A percentile compares a stretch with the other conserved stretches of the same genome.
These are phyloP conservation scores for Tachysurus fulvidraco DNA, from an alignment of 2,113 vertebrate genomes.

Conservation along the genomic window DNA sequence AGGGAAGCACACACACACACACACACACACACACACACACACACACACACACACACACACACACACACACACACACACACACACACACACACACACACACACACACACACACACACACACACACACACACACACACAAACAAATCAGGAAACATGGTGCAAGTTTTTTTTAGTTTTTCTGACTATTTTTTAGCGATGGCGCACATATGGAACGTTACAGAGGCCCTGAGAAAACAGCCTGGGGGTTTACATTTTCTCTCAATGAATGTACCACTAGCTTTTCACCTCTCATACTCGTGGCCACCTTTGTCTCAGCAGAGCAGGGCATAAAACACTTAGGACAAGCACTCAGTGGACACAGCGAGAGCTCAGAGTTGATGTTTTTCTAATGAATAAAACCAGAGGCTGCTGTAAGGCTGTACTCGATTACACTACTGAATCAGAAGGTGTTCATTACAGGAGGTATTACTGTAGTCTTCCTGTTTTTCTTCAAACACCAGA, in stretches of 20 bases:
- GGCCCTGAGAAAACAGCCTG: constrained; percentile 36
- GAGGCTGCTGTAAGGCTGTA: constrained; percentile 5
- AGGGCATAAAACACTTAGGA: constrained; percentile 62
- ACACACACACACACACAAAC: constrained; percentile 40
- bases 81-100: constrained; percentile 39
- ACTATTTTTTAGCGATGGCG: constrained; percentile 58
- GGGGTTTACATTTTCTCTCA: constrained; percentile 63
- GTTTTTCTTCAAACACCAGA: constrained; percentile 10
- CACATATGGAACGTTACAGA: constrained; percentile 63
- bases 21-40: constrained; percentile 41
- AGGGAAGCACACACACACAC: constrained; percentile 45
- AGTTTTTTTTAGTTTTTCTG: constrained; percentile 5
- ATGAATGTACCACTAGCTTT: constrained; percentile 62
- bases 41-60: too few relatives aligned
- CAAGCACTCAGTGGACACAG: constrained; percentile 50
- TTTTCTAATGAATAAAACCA: neutral
- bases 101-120: constrained; percentile 40
- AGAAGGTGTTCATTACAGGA: neutral
- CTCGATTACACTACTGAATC: constrained; percentile 26
- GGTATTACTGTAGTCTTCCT: constrained; percentile 9
- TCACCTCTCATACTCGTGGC: constrained; percentile 62
- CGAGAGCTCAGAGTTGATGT: neutral
- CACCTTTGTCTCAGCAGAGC: constrained; percentile 62
- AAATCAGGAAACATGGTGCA: constrained; percentile 39
- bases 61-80: constrained; percentile 42